Percentiles rank a stretch among this genome's conserved stretches.
Conservation (phyloP, 2,797 vertebrate species). For the Pangasius krempfi region DNA sequence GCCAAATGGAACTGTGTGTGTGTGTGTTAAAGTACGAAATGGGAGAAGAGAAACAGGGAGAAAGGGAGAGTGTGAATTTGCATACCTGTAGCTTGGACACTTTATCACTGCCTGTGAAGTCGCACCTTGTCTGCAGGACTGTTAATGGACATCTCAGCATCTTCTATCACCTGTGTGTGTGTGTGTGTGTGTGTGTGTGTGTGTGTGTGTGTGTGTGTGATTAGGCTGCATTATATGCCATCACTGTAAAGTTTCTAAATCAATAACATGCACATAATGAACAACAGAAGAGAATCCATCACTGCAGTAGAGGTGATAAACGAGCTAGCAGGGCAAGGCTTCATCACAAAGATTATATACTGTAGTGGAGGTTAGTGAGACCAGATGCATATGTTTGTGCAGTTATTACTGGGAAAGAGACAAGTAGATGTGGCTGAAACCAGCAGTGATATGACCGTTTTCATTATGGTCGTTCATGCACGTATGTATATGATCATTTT, state of each 20-base stretch:
- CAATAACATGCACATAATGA: background rate
- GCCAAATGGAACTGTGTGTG: background rate
- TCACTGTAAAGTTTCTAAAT: background rate
- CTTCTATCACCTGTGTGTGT: background rate
- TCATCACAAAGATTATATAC: slow-evolving; percentile 22
- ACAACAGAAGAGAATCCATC: background rate
- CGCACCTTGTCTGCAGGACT: slow-evolving; percentile 41
- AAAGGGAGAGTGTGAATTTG: slow-evolving; percentile 3
- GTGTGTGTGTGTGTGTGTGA: background rate
- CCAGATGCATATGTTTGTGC: background rate
- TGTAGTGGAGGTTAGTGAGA: background rate
- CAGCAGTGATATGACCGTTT: background rate
- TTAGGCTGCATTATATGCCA: background rate
- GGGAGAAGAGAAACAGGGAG: background rate
- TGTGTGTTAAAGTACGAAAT: slow-evolving; percentile 1
- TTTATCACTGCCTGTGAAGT: slow-evolving; percentile 38
- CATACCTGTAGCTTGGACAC: slow-evolving; percentile 13
- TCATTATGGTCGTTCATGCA: background rate
- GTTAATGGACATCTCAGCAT: slow-evolving; percentile 42
- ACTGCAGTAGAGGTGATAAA: slow-evolving; percentile 1
- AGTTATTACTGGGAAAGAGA: background rate
- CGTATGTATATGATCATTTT: background rate
- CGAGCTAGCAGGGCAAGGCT: background rate
- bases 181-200: slow-evolving; percentile 2
- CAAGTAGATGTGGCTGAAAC: background rate